Conservation (phyloP, 2,113 vertebrate species). For the Pelmatolapia mariae region DNA sequence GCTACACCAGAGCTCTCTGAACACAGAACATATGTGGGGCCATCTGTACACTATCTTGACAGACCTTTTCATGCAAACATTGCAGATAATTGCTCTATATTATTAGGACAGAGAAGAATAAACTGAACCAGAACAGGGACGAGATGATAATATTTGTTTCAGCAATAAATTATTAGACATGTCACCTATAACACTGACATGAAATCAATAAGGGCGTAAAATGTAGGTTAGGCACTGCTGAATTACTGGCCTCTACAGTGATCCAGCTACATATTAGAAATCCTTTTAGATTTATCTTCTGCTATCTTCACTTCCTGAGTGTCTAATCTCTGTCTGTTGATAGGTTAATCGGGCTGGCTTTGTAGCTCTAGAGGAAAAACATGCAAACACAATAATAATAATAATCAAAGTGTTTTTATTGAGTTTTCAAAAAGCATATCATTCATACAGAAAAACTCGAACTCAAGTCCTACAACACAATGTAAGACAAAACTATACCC, state of each 20-base stretch:
- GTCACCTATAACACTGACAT: not conserved
- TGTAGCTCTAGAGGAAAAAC: not conserved
- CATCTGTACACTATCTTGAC: conserved; percentile 31
- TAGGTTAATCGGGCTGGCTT: not conserved
- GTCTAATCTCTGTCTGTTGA: not conserved
- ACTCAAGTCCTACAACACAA: no score
- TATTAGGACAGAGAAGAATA: not conserved
- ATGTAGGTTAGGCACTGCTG: not conserved
- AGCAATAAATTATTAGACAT: not conserved
- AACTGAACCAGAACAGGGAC: not conserved
- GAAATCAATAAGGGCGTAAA: not conserved
- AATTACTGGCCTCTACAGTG: not conserved
- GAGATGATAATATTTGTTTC: not conserved
- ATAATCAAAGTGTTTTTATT: no score
- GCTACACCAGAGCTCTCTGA: not conserved
- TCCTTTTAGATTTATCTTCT: not conserved
- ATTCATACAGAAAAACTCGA: no score
- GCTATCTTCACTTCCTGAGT: not conserved
- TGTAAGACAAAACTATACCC: no score
- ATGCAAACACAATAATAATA: not conserved
- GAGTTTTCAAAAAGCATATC: no score
- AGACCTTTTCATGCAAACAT: not conserved
- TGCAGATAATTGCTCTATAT: not conserved
- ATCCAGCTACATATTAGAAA: not conserved
- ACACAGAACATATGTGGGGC: conserved; percentile 17